These are phyloP conservation scores for Ceriagrion tenellum DNA, from an alignment of 2,888 invertebrate species.

Conservation along the genomic window DNA sequence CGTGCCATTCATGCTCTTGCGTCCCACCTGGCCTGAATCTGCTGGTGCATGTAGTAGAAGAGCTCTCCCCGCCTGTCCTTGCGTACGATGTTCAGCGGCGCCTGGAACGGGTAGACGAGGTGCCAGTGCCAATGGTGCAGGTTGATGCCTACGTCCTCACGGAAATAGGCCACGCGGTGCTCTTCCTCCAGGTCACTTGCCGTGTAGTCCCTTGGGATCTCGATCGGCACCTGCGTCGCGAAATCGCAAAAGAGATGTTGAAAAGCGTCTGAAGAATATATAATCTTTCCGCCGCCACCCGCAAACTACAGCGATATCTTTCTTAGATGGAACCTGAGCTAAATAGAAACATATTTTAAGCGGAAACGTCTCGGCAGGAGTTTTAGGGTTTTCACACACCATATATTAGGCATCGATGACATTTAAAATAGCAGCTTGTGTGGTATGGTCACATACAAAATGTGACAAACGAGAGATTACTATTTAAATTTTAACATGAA, in stretches of 20 bases:
- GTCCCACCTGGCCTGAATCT: conserved; percentile 82
- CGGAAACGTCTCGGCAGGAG: no score
- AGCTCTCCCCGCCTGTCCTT: conserved; percentile 89
- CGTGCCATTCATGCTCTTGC: not conserved
- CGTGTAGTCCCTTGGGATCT: conserved; percentile 87
- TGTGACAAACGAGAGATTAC: no score
- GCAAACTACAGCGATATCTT: no score
- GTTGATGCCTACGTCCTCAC: conserved; percentile 92
- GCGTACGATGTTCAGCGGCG: conserved; percentile 83
- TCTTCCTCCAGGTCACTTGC: conserved; percentile 88
- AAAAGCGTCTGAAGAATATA: no score
- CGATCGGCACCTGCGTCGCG: conserved; percentile 81
- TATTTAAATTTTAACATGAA: no score
- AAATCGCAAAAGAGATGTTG: not conserved
- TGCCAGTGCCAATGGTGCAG: conserved; percentile 97
- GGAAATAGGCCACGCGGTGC: conserved; percentile 90
- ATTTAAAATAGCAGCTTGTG: no score
- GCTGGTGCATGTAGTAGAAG: conserved; percentile 90
- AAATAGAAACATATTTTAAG: no score
- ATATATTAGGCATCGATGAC: no score
- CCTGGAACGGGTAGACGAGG: conserved; percentile 89
- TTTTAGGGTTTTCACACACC: no score
- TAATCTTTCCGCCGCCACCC: no score
- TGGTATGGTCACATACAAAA: no score
- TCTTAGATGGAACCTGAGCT: no score